Base-by-base conservation (phyloP, 2,888 invertebrate species). In the Rhagonycha lutea region DNA sequence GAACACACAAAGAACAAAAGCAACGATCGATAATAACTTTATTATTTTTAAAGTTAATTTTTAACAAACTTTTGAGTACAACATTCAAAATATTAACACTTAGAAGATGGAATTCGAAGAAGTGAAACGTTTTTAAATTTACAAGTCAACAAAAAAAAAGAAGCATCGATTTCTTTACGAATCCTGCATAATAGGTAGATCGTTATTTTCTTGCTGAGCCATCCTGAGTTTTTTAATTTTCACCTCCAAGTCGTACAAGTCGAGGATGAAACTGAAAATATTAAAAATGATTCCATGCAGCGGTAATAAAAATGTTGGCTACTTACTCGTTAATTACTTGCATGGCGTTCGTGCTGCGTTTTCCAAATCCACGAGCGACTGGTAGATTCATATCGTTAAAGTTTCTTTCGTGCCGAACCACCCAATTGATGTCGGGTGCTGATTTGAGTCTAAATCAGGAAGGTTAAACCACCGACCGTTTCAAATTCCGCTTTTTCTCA, bases 351-450 rank as follows among this genome's bases (percentile, higher is more conserved):
- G 90, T 90, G 23, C 92, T 61, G 11, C 92, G 88, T 86, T 92
- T 92, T 70, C 92, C 92, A 83, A 92, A 92, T 70, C 92, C 92
- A 80, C 92, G 86, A 0, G 92, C 92, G 0, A 92, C 91, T 87
- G 92, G 91, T 70, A 90, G 82, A 82, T 91, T 91, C 73, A 91
- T 90, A 84, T 92, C 91, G 85, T 92, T 91, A 86, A 92, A 92
- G 29, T 92, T 92, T 72, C 92, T 9, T 14, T 65, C 72, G 14
- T 69, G 14, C 14, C 75, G 47, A 0, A 28, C 75, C 0, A 69
- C 72, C 69, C 72, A 75, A 47, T 72, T 69, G 29, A 72, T 75
- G 67, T 75, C 75, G 1, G 75, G 75, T 11, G 75, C 72, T 3
- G 75, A 72, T 69, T 75, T 75, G 12, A 61, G 65, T 32, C 75